phyloP scores from a whole-genome alignment of 1,140 invertebrate species.

The Lordiphosa stackelbergi region DNA sequence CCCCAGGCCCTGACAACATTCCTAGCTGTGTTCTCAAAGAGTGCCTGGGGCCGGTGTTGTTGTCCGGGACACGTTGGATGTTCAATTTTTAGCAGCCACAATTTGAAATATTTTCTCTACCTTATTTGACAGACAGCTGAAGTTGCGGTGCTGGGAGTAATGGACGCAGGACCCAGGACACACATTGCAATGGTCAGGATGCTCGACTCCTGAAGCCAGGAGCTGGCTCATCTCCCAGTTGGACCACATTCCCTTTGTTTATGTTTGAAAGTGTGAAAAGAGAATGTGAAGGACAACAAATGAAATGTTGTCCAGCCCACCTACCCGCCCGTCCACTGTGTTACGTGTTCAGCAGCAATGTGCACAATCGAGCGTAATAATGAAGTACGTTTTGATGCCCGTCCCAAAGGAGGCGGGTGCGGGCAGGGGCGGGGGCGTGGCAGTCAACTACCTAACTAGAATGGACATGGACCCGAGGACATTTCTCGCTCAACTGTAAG shows the following conservation, averaged over 20 bases:
- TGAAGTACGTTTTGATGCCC: constrained; percentile 67
- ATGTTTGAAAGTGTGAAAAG: constrained; percentile 59
- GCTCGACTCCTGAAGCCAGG: constrained; percentile 10
- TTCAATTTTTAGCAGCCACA: constrained; percentile 74
- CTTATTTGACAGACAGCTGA: constrained; percentile 73
- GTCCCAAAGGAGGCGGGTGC: constrained; percentile 3
- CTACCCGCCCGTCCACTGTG: constrained; percentile 2
- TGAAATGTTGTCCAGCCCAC: constrained; percentile 53
- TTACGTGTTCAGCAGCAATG: constrained; percentile 24
- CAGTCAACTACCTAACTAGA: constrained; percentile 17
- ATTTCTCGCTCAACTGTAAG: constrained; percentile 11
- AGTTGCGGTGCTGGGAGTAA: constrained; percentile 45
- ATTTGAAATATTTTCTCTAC: constrained; percentile 72
- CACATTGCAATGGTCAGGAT: constrained; percentile 54
- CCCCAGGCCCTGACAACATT: too few relatives aligned
- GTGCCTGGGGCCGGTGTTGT: background rate
- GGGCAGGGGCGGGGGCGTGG: background rate
- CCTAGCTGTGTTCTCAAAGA: too few relatives aligned
- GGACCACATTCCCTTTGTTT: constrained; percentile 54
- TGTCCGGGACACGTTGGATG: constrained; percentile 21
- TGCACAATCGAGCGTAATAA: constrained; percentile 72
- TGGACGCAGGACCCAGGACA: constrained; percentile 4
- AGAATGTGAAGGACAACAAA: constrained; percentile 70
- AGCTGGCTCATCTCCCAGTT: constrained; percentile 26
- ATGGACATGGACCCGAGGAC: constrained; percentile 1